Evolutionary conservation across 1,140 invertebrate genomes (phyloP).

Genomic region (Saccostrea echinata): DNA sequence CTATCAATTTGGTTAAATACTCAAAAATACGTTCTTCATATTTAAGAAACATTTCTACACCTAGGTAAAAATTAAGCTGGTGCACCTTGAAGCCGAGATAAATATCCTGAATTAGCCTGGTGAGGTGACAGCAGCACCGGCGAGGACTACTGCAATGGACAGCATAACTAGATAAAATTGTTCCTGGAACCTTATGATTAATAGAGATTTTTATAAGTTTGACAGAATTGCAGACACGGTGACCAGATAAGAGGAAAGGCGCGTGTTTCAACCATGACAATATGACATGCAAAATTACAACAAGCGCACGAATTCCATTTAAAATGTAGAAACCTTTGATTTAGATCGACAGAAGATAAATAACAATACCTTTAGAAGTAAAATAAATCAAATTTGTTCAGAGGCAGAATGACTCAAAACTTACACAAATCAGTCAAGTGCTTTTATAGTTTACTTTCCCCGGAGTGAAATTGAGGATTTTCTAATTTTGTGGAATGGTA

Average conservation of each 20-base stretch:
- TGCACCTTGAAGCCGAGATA: not conserved
- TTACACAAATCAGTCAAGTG: too few species aligned
- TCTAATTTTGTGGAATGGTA: too few species aligned
- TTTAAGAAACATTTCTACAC: not conserved
- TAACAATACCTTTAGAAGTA: not conserved
- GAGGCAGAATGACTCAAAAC: too few species aligned
- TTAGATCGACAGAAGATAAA: not conserved
- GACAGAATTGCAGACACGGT: not conserved
- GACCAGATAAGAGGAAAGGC: not conserved
- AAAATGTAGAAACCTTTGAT: not conserved
- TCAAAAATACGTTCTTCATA: not conserved
- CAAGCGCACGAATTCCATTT: not conserved
- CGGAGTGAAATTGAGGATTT: too few species aligned
- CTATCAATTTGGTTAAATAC: not conserved
- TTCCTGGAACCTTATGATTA: not conserved
- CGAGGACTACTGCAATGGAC: not conserved
- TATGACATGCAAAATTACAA: not conserved
- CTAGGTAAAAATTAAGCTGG: not conserved
- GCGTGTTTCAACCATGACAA: not conserved
- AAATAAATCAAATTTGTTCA: not conserved
- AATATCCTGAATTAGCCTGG: not conserved
- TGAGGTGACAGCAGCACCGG: not conserved
- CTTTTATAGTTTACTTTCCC: too few species aligned
- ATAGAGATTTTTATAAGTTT: not conserved
- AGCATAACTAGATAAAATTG: slow-evolving; percentile 7